These are phyloP conservation scores for Cairina moschata DNA, from an alignment of 2,113 vertebrate species.

Conservation along the genomic window DNA sequence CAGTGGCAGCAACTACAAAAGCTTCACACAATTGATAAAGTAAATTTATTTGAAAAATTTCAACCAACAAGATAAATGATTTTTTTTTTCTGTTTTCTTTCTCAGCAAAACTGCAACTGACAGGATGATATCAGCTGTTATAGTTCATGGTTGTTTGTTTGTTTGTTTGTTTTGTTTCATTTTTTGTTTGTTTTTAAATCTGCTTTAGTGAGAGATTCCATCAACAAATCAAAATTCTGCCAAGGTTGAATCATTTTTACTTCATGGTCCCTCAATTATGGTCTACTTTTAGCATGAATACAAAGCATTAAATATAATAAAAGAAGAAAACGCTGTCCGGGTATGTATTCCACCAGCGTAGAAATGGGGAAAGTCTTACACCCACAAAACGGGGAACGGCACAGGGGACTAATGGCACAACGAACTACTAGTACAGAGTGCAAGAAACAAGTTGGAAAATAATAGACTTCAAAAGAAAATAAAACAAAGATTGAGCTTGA, in stretches of 20 bases:
- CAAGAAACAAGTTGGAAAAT: not conserved
- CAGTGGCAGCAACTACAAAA: not conserved
- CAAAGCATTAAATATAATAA: accelerated
- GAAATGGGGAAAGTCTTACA: not conserved
- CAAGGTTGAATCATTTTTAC: not conserved
- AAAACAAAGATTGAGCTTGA: not conserved
- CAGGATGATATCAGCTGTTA: not conserved
- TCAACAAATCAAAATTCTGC: not conserved
- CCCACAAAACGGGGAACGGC: not conserved
- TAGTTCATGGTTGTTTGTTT: not conserved
- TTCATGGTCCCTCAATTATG: not conserved
- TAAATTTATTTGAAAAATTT: not conserved
- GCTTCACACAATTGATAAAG: not conserved
- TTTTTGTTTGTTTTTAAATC: not conserved
- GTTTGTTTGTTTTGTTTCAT: no score
- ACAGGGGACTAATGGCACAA: not conserved
- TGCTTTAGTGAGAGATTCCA: not conserved
- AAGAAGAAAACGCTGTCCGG: accelerated
- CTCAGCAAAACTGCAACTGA: not conserved
- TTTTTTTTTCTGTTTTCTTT: not conserved
- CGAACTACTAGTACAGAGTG: not conserved
- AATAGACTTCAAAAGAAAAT: not conserved
- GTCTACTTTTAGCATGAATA: not conserved
- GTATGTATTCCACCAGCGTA: accelerated
- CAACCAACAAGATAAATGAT: not conserved